phyloP scores from a whole-genome alignment of 1,140 invertebrate genomes.

The Drosophila sp. region DNA sequence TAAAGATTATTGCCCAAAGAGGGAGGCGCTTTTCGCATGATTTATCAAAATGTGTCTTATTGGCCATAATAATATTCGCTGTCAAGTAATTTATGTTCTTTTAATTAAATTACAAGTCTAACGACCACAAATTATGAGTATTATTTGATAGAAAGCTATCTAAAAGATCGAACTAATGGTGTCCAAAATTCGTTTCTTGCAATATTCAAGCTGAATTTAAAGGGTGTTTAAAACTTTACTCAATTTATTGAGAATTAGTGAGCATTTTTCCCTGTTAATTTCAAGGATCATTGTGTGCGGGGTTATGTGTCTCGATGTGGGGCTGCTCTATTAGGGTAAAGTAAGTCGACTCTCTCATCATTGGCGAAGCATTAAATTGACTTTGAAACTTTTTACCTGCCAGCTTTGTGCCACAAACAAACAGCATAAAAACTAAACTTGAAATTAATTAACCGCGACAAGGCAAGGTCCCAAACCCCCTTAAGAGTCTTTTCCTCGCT shows the following conservation, averaged over 20 bases:
- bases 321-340: neutral
- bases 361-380: conserved; percentile 74
- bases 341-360: conserved; percentile 7
- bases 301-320: neutral
- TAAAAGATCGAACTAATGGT: too few species aligned
- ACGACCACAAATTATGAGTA: too few species aligned
- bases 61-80: too few species aligned
- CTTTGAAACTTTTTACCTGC: conserved; percentile 76
- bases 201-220: neutral
- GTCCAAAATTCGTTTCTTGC: too few species aligned
- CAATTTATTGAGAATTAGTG: neutral
- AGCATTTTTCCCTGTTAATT: conserved; percentile 45
- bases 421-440: conserved; percentile 66
- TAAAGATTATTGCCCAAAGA: neutral
- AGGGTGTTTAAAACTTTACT: neutral
- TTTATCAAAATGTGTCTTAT: too few species aligned
- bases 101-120: too few species aligned
- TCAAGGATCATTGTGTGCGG: conserved; percentile 73
- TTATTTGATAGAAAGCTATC: too few species aligned
- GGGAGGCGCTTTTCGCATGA: too few species aligned
- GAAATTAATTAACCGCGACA: conserved; percentile 78
- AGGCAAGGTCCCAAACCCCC: conserved; percentile 28
- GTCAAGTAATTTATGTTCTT: too few species aligned
- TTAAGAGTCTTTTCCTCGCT: conserved; percentile 8
- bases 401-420: conserved; percentile 44